Conservation (phyloP, 2,113 vertebrate species). For the Naja naja region DNA sequence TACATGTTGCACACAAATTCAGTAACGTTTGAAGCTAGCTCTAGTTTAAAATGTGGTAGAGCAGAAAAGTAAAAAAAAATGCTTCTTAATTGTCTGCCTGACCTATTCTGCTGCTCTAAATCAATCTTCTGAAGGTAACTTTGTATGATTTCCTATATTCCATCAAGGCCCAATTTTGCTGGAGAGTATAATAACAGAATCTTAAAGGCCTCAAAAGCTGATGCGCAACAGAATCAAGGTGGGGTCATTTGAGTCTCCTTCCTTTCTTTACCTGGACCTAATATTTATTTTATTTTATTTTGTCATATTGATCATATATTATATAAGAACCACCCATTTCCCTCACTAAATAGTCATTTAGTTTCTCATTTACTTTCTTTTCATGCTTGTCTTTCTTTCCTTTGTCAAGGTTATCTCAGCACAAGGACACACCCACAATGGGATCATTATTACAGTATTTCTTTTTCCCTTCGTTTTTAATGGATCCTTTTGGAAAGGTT, state of each 20-base stretch:
- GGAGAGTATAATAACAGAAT: neutral
- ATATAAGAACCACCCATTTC: neutral
- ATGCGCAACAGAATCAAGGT: neutral
- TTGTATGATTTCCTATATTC: neutral
- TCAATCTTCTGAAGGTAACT: neutral
- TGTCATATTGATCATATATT: neutral
- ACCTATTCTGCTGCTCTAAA: neutral
- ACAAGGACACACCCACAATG: neutral
- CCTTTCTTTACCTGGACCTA: neutral
- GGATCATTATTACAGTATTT: neutral
- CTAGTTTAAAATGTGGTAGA: neutral
- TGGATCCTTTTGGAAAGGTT: neutral
- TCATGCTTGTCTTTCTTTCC: neutral
- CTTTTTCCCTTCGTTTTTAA: neutral
- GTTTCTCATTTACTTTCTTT: neutral
- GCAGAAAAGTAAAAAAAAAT: neutral
- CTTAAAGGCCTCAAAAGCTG: neutral
- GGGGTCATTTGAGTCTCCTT: neutral
- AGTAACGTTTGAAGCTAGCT: neutral
- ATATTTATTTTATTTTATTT: neutral
- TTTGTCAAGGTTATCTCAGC: neutral
- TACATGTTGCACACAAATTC: neutral
- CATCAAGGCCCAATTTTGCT: neutral
- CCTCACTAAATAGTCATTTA: neutral
- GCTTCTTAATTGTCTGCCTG: neutral